Conservation (phyloP, 2,888 invertebrate genomes). For the Agrilus biguttatus region DNA sequence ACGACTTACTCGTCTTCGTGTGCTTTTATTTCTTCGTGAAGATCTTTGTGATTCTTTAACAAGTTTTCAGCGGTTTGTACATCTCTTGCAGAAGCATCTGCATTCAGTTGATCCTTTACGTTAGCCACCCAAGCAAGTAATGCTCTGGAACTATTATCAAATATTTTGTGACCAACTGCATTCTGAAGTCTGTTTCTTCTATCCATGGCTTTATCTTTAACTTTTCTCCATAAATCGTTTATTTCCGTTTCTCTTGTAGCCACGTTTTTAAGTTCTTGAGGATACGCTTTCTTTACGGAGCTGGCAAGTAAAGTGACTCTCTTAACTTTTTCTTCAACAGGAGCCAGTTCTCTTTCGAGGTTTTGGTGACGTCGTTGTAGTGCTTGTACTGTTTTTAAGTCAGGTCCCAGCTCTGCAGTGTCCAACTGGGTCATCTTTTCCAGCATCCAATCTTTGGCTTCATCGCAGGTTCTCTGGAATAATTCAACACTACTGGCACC, state of each 20-base stretch:
- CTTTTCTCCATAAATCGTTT: slow-evolving; percentile 74
- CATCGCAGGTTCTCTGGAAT: slow-evolving; percentile 91
- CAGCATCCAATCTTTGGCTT: slow-evolving; percentile 93
- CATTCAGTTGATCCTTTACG: slow-evolving; percentile 63
- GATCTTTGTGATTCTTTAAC: slow-evolving; percentile 79
- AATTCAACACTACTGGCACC: slow-evolving; percentile 76
- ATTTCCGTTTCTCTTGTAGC: slow-evolving; percentile 73
- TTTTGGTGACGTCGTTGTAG: slow-evolving; percentile 84
- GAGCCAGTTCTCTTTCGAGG: slow-evolving; percentile 85
- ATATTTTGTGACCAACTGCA: slow-evolving; percentile 90
- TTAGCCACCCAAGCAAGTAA: slow-evolving; percentile 70
- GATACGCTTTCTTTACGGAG: slow-evolving; percentile 84
- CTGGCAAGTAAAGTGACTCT: slow-evolving; percentile 78
- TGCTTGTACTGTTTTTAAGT: slow-evolving; percentile 82
- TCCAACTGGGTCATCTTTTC: slow-evolving; percentile 90
- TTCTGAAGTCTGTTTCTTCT: slow-evolving; percentile 76
- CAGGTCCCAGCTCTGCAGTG: slow-evolving; percentile 60
- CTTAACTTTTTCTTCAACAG: slow-evolving; percentile 85
- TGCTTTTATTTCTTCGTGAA: slow-evolving; percentile 79
- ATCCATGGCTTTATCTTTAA: slow-evolving; percentile 72
- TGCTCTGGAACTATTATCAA: slow-evolving; percentile 70
- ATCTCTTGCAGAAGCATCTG: slow-evolving; percentile 66
- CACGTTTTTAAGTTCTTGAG: slow-evolving; percentile 77
- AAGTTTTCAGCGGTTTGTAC: slow-evolving; percentile 86
- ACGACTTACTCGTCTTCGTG: slow-evolving; percentile 70